Evolutionary conservation across 1,140 invertebrate genomes (phyloP), one percentile per base, ranked within the genome.

Genomic region (Cyphomyrmex costatus): DNA sequence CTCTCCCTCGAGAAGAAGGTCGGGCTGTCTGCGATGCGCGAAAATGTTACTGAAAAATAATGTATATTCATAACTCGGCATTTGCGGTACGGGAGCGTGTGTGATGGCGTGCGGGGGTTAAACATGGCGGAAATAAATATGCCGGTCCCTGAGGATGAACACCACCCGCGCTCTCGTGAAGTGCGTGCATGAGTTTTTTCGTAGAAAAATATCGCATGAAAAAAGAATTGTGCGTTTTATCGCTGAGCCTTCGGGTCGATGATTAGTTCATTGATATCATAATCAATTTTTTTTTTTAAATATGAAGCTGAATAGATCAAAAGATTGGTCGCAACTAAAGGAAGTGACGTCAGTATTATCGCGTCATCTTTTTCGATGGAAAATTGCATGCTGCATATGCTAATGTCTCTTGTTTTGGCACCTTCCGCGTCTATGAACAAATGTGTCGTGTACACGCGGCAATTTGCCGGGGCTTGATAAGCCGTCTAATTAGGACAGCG

Each of bases 401-500:
- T 53, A 53, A 42, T 68, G 65, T 84, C 66, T 83, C 71, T 46
- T 87, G 60, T 89, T 88, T 82, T 77, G 63, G 30, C 76, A 21
- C 53, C 19, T 85, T 76, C 21, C 61, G 46, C 60, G 33, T 77
- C 42, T 63, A n/a, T 12, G 58, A n/a, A 63, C 71, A 56, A 88
- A 78, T 66, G 70, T 24, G n/a, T 66, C 61, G 65, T 58, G 46
- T 36, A 58, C 86, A 53, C 56, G 60, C 82, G 53, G 88, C 86
- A 89, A 89, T 89, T 86, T 82, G 49, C 68, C 74, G 51, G 27
- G 63, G 36, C 76, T 60, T 49, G 88, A 89, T 89, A 89, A 89
- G 77, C 88, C 58, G 76, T 73, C 83, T 89, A 89, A 89, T 89
- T 89, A 87, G 83, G 63, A 88, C 83, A 86, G 46, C 88, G 83